phyloP scores from a whole-genome alignment of 2,113 vertebrate genomes.

The Entelurus aequoreus region DNA sequence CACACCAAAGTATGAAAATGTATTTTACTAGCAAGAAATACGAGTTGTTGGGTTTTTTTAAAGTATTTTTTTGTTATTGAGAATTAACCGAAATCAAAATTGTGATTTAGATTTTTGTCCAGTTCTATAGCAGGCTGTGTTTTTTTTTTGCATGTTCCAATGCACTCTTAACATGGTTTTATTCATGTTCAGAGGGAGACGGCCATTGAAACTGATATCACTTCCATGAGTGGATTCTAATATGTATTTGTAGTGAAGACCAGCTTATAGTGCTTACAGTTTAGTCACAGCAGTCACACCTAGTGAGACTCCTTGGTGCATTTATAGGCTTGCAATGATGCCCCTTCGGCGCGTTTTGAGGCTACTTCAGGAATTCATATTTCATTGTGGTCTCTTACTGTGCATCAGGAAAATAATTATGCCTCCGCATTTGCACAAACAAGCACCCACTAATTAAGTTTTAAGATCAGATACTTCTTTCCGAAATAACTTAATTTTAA shows the following conservation, averaged over 20 bases:
- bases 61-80: too few species aligned
- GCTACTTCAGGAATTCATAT: slow-evolving; percentile 47
- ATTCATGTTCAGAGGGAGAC: slow-evolving; percentile 27
- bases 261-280: background rate
- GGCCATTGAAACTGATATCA: slow-evolving; percentile 26
- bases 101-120: too few species aligned
- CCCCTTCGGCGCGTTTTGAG: slow-evolving; percentile 48
- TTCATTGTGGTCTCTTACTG: slow-evolving; percentile 40
- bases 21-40: too few species aligned
- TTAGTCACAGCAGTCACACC: slow-evolving; percentile 24
- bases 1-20: too few species aligned
- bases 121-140: background rate
- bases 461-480: slow-evolving; percentile 22
- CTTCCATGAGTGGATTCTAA: slow-evolving; percentile 40
- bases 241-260: slow-evolving; percentile 33
- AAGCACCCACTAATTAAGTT: slow-evolving; percentile 21
- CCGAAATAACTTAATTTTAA: slow-evolving; percentile 3
- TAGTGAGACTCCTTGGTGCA: slow-evolving; percentile 29
- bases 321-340: slow-evolving; percentile 25
- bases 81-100: too few species aligned
- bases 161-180: slow-evolving; percentile 15
- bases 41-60: too few species aligned
- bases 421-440: slow-evolving; percentile 22
- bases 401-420: slow-evolving; percentile 48
- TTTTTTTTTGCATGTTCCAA: slow-evolving; percentile 7